Evolutionary conservation across 64 coral and sea anemone species (phyloP).

Genomic region (Porites australiensis): DNA sequence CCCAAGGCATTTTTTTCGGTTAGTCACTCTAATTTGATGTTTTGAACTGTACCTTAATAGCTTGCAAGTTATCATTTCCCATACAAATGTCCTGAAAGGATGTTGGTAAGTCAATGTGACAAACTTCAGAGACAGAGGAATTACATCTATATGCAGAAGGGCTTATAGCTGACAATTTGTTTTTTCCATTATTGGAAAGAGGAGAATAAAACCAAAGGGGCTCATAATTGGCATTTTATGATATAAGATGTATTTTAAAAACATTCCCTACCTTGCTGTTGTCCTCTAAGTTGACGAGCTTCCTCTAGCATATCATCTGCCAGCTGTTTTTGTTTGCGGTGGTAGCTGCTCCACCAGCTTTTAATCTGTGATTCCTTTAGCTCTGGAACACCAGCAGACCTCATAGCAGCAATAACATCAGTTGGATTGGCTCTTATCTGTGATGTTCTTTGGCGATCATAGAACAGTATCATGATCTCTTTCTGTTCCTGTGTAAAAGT

Average conservation of each 20-base stretch:
- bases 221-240: background rate
- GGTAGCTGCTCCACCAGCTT: conserved; percentile 12
- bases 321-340: conserved; percentile 6
- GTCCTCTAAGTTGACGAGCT: background rate
- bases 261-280: background rate
- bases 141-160: too few relatives aligned
- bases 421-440: background rate
- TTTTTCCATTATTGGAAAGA: too few relatives aligned
- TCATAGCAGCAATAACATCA: background rate
- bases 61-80: too few relatives aligned
- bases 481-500: background rate
- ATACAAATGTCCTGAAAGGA: too few relatives aligned
- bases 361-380: background rate
- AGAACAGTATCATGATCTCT: background rate
- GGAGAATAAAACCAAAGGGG: background rate
- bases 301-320: background rate
- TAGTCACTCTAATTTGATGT: too few relatives aligned
- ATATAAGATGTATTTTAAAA: background rate
- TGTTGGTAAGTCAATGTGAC: too few relatives aligned
- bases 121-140: too few relatives aligned
- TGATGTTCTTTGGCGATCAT: background rate
- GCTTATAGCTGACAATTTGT: too few relatives aligned
- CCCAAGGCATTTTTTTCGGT: too few relatives aligned
- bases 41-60: too few relatives aligned
- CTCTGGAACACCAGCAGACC: background rate